Percentiles rank a stretch among this genome's conserved stretches.
Evolutionary conservation across 2,888 invertebrate species (phyloP).

Genomic region (Peribatodes rhomboidaria): DNA sequence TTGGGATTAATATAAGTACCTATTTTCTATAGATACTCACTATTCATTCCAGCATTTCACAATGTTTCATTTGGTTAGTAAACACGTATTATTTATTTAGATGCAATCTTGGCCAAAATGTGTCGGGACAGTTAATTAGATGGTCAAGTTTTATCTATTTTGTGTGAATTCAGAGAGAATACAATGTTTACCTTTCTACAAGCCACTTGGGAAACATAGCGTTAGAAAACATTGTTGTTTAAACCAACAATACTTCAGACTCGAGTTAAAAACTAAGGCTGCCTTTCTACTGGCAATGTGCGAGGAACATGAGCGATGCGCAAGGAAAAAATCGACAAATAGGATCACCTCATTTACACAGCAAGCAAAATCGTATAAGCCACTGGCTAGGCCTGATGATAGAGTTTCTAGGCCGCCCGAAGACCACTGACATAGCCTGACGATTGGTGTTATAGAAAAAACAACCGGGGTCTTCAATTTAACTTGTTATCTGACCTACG

Average conservation of each 20-base stretch:
- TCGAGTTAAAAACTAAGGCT: no score
- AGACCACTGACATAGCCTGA: no score
- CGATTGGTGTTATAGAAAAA: no score
- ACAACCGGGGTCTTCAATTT: no score
- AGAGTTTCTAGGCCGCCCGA: no score
- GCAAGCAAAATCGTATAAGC: no score
- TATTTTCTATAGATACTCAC: neutral
- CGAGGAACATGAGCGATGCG: no score
- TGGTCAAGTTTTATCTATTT: neutral
- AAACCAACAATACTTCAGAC: constrained; percentile 41
- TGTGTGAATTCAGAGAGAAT: neutral
- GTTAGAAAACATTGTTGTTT: constrained; percentile 31
- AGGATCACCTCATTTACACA: no score
- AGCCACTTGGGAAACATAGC: neutral
- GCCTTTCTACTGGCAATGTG: no score
- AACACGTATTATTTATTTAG: constrained; percentile 6
- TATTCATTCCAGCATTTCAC: neutral
- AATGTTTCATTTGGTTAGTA: neutral
- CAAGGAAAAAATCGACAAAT: no score
- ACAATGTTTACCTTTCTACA: neutral
- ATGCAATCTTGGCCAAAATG: neutral
- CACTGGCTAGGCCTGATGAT: no score
- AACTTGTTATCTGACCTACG: no score
- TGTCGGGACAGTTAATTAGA: neutral
- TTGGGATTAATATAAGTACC: neutral